Evolutionary conservation across 2,113 vertebrate species (phyloP), one percentile per base, ranked within the genome.

Genomic region (Corvus moneduloides): DNA sequence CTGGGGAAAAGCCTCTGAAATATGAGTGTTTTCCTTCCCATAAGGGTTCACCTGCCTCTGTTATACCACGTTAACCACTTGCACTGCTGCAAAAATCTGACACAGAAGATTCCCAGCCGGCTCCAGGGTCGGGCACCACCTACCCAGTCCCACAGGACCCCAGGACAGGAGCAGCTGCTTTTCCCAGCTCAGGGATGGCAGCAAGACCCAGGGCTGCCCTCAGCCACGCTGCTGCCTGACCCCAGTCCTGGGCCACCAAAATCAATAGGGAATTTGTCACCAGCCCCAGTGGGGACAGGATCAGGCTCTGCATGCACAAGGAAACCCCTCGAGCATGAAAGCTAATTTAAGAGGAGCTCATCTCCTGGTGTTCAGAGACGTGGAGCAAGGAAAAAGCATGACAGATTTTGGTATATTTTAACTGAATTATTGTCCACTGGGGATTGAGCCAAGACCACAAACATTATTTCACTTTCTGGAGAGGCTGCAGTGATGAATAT

Each of bases 281-380:
- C 7, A 7, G 76, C 48, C 86, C 87, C 81, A 41, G 43, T 2
- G 4, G 92, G 85, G 88, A 79, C 69, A 68, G 82, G 84, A 87
- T 56, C 3, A 2, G 92, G 69, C 93, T 95, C 78, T 49, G 54
- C 73, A 55, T 3, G 11, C 94, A 64, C 89, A 89, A 56, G 93
- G 92, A 96, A 96, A 93, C 68, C 89, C 88, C 92, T 96, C 3
- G n/a, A 94, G 93, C 94, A 93, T 94, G 93, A 96, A 90, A 97
- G 95, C 95, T 96, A 84, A 96, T 96, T 96, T 97, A 87, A 89
- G 93, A 95, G 94, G 82, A 96, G 37, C 93, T 85, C 90, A 82
- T 83, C 92, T 94, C 73, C 89, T 73, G 74, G 75, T 73, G 88
- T 91, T 96, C 69, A 64, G 91, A 95, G 93, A 76, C 72, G 52